Percentiles rank a stretch among this genome's conserved stretches.
These are phyloP conservation scores for Tiliacea aurago DNA, from an alignment of 2,888 invertebrate genomes.

Conservation along the genomic window DNA sequence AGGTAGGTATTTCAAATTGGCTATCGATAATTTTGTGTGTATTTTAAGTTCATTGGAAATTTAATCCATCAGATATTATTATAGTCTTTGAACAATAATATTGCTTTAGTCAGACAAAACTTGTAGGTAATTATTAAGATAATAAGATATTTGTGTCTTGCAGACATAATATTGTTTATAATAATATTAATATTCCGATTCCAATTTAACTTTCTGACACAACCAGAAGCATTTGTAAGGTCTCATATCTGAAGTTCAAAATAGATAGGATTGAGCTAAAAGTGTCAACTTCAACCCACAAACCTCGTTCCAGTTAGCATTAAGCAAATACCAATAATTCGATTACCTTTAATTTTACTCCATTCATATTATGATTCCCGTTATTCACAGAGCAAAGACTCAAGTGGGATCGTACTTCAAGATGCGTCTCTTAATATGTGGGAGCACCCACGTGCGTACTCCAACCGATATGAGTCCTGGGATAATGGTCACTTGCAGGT, in stretches of 20 bases:
- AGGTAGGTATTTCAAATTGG: neutral
- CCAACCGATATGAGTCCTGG: constrained; percentile 96
- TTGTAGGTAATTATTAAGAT: neutral
- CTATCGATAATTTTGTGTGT: neutral
- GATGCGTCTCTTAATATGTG: constrained; percentile 94
- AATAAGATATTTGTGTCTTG: no score
- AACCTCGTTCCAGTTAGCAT: neutral
- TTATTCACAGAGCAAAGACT: constrained; percentile 93
- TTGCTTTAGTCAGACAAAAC: neutral
- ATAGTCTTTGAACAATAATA: neutral
- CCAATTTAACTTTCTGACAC: no score
- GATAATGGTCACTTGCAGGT: constrained; percentile 90
- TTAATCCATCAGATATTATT: neutral
- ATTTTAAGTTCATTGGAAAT: neutral
- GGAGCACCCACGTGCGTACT: constrained; percentile 95
- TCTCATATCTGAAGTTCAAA: neutral
- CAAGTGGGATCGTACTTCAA: constrained; percentile 92
- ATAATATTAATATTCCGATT: neutral
- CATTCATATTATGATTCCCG: constrained; percentile 65
- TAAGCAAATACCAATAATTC: neutral
- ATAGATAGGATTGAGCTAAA: neutral
- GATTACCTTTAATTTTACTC: neutral
- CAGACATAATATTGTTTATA: no score
- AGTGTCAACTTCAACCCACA: neutral
- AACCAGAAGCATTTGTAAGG: neutral